Evolutionary conservation across 2,113 vertebrate genomes (phyloP).

Genomic region (Pelecanoides urinatrix): DNA sequence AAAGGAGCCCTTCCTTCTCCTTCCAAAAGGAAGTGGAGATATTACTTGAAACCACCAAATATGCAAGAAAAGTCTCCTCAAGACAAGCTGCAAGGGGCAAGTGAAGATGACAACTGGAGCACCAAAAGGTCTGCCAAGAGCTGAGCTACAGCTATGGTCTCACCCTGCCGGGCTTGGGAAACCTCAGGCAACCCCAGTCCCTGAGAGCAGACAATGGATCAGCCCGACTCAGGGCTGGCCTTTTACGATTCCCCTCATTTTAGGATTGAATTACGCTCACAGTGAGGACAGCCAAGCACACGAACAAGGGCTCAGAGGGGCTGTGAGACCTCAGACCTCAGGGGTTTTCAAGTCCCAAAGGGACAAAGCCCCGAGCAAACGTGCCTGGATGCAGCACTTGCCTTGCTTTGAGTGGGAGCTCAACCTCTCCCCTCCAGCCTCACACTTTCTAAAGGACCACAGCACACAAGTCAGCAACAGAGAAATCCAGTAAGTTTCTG

Average conservation of each 20-base stretch:
- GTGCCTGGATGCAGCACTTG: rapidly evolving
- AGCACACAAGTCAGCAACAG: neutral
- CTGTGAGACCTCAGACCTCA: neutral
- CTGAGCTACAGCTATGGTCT: neutral
- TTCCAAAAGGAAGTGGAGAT: neutral
- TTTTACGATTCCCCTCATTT: neutral
- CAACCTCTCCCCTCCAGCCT: neutral
- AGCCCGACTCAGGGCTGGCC: neutral
- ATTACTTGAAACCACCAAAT: neutral
- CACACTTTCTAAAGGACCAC: neutral
- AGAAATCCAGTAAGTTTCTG: neutral
- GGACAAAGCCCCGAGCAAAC: neutral
- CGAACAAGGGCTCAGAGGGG: neutral
- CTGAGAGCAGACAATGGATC: neutral
- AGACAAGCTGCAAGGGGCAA: neutral
- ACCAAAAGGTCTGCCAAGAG: neutral
- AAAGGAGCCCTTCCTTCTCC: neutral
- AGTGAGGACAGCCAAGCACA: neutral
- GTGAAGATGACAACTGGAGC: neutral
- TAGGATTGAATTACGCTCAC: neutral
- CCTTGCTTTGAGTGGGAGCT: neutral
- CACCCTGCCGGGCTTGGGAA: neutral
- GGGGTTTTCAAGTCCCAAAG: neutral
- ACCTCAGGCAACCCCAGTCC: neutral
- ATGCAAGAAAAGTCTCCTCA: neutral